Conservation (phyloP, 2,888 invertebrate species). For the Mythimna ferrago region DNA sequence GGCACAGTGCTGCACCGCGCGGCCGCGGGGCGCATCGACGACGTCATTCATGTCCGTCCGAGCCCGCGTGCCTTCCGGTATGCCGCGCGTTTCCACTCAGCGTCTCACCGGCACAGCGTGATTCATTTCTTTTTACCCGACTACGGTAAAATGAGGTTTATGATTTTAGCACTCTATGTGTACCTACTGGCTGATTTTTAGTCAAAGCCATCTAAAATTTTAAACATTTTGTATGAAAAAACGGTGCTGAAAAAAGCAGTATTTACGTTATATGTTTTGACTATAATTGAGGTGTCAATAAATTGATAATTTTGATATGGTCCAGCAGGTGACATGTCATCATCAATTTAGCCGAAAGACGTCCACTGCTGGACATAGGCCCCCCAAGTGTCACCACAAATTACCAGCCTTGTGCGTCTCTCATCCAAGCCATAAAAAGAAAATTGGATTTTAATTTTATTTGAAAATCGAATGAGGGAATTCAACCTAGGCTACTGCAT, state of each 20-base stretch:
- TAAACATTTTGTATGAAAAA: too few species aligned
- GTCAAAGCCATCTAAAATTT: too few species aligned
- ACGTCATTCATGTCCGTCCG: constrained; percentile 64
- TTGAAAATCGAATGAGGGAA: neutral
- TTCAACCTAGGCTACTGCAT: neutral
- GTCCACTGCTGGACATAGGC: too few species aligned
- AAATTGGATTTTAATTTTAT: neutral
- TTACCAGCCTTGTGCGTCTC: too few species aligned
- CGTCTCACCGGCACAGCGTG: constrained; percentile 23
- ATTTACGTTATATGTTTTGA: too few species aligned
- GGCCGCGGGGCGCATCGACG: constrained; percentile 50
- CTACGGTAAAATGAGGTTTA: neutral
- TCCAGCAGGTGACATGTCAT: too few species aligned
- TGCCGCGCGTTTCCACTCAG: constrained; percentile 53
- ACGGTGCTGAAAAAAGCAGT: too few species aligned
- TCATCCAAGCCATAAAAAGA: neutral
- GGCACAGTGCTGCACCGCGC: constrained; percentile 53
- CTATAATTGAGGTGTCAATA: too few species aligned
- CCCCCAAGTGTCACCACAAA: too few species aligned
- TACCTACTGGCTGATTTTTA: neutral
- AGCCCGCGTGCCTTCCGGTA: constrained; percentile 55
- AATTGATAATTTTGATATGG: too few species aligned
- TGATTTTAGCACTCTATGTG: neutral
- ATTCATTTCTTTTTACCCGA: constrained; percentile 46
- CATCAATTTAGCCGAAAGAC: too few species aligned